These are phyloP conservation scores for Gari tellinella DNA, from an alignment of 2,888 invertebrate species.

Conservation along the genomic window DNA sequence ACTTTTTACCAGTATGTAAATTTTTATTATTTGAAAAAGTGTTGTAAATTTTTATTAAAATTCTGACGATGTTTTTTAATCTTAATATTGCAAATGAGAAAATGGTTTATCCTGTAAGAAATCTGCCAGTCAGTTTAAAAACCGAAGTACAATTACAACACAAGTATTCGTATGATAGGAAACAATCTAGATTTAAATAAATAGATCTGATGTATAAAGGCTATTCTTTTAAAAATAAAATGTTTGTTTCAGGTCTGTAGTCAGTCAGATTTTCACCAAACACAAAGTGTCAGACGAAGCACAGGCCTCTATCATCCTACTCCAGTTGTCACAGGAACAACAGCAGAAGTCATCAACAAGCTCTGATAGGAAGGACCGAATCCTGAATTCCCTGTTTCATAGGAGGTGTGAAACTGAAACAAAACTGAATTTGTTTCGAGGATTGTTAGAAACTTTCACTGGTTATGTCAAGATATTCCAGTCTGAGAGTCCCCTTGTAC, in stretches of 20 bases:
- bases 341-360: constrained; percentile 31
- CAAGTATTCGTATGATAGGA: no score
- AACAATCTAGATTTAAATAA: no score
- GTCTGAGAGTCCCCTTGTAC: constrained; percentile 25
- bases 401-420: constrained; percentile 6
- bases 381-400: constrained; percentile 11
- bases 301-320: constrained; percentile 25
- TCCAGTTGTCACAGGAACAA: constrained; percentile 19
- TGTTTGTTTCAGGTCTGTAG: constrained; percentile 13
- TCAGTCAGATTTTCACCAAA: constrained; percentile 15
- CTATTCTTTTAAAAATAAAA: no score
- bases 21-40: no score
- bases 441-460: constrained; percentile 17
- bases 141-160: no score
- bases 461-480: constrained; percentile 19
- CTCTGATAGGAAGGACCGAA: constrained; percentile 24
- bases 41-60: no score
- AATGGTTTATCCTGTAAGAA: no score
- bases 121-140: no score
- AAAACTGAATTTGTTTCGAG: constrained; percentile 16
- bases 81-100: no score
- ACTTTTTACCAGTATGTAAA: no score
- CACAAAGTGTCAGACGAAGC: constrained; percentile 28
- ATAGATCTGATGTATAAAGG: no score
- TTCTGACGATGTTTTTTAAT: no score